phyloP scores from a whole-genome alignment of 2,888 invertebrate genomes.

The Orchestes rusci region DNA sequence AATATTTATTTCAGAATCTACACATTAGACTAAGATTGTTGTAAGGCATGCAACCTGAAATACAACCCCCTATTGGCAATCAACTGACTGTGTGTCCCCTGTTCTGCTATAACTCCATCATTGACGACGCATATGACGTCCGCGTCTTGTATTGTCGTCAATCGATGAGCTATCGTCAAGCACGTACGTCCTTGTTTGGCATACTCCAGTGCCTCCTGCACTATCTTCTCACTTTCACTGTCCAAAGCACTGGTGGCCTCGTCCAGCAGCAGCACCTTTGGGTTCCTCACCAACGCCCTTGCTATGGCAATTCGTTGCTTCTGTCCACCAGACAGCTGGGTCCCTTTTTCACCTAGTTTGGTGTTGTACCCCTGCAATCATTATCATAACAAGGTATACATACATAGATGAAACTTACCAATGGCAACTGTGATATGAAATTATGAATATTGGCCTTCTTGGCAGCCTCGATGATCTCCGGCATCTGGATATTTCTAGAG shows the following conservation, averaged over 20 bases:
- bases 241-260: constrained; percentile 89
- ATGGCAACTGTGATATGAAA: constrained; percentile 69
- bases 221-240: constrained; percentile 82
- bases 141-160: constrained; percentile 77
- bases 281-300: constrained; percentile 71
- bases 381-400: too few relatives aligned
- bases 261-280: constrained; percentile 69
- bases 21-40: too few relatives aligned
- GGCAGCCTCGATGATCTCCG: constrained; percentile 72
- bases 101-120: constrained; percentile 61
- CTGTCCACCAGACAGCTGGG: constrained; percentile 69
- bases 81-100: constrained; percentile 63
- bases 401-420: too few relatives aligned
- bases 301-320: constrained; percentile 85
- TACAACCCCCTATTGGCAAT: constrained; percentile 50
- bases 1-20: too few relatives aligned
- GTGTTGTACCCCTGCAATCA: constrained; percentile 73
- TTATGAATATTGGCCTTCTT: constrained; percentile 82
- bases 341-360: constrained; percentile 69
- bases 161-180: constrained; percentile 78
- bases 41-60: too few relatives aligned
- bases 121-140: constrained; percentile 68
- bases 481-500: constrained; percentile 53
- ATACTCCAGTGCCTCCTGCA: constrained; percentile 79
- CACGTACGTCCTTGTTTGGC: constrained; percentile 78